Percentiles rank a stretch among this genome's conserved stretches.
phyloP scores from a whole-genome alignment of 2,113 vertebrate genomes.

The Panurus biarmicus region DNA sequence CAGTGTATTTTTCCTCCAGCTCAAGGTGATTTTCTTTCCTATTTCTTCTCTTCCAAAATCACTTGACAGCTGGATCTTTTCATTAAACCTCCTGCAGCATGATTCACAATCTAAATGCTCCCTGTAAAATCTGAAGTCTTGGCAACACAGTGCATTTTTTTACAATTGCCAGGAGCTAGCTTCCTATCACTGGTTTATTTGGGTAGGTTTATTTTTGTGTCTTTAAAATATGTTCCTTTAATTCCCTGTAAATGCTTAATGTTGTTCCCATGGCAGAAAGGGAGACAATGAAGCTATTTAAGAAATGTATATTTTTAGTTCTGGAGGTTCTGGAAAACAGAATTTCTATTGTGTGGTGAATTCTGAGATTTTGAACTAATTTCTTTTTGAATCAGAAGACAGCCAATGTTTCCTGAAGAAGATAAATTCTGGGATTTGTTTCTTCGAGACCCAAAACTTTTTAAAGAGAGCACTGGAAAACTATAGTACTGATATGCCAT shows the following conservation, averaged over 20 bases:
- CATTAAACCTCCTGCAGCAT: neutral
- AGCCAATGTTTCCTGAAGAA: neutral
- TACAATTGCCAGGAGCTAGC: neutral
- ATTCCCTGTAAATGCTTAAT: constrained; percentile 4
- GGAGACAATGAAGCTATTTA: neutral
- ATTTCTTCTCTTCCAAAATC: neutral
- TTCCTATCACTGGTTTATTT: constrained; percentile 21
- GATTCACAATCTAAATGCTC: constrained; percentile 23
- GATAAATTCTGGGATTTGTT: neutral
- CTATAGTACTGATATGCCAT: neutral
- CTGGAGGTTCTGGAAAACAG: neutral
- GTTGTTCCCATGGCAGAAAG: neutral
- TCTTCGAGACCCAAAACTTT: neutral
- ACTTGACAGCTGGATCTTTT: constrained; percentile 37
- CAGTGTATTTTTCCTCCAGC: neutral
- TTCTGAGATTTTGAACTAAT: neutral
- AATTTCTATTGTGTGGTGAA: neutral
- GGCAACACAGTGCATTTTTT: neutral
- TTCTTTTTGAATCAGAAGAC: neutral
- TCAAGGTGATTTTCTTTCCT: neutral
- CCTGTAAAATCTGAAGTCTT: constrained; percentile 15
- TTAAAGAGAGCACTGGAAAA: neutral
- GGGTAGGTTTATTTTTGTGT: constrained; percentile 14
- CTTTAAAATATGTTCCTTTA: constrained; percentile 8
- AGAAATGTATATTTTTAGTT: neutral